A percentile compares a stretch with the other conserved stretches of the same genome.
phyloP scores from a whole-genome alignment of 2,888 invertebrate species.

The Rotaria socialis region DNA sequence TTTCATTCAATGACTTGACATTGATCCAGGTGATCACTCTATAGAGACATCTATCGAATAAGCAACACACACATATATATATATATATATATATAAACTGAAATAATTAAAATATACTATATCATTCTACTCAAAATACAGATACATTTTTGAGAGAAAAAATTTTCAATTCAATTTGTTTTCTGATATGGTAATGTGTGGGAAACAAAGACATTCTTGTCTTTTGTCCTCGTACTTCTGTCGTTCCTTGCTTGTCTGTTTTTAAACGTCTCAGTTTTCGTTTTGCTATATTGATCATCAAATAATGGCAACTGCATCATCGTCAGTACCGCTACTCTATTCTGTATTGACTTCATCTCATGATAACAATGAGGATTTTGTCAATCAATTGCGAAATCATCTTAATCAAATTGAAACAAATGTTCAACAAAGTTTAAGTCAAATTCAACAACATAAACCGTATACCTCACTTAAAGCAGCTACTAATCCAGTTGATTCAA shows the following conservation, averaged over 20 bases:
- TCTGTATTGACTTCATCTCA: constrained; percentile 17
- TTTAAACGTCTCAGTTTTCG: background rate
- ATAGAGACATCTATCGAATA: background rate
- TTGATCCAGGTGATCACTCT: background rate
- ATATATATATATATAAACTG: background rate
- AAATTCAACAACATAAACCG: background rate
- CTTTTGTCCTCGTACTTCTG: background rate
- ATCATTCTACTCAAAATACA: background rate
- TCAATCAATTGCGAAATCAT: background rate
- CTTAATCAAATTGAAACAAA: background rate
- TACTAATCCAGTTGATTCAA: background rate
- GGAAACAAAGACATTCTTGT: background rate
- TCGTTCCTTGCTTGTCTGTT: background rate
- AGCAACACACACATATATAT: no score
- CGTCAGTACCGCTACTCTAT: background rate
- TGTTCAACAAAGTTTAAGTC: background rate
- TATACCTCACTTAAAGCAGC: background rate
- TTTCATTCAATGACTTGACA: no score
- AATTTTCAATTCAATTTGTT: background rate
- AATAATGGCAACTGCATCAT: background rate
- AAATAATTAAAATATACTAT: background rate
- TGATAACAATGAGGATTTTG: background rate
- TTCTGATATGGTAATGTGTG: background rate
- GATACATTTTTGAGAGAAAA: no score
- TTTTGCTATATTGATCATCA: background rate